Evolutionary conservation across 2,888 invertebrate species (phyloP).

Genomic region (Nesidiocoris tenuis): DNA sequence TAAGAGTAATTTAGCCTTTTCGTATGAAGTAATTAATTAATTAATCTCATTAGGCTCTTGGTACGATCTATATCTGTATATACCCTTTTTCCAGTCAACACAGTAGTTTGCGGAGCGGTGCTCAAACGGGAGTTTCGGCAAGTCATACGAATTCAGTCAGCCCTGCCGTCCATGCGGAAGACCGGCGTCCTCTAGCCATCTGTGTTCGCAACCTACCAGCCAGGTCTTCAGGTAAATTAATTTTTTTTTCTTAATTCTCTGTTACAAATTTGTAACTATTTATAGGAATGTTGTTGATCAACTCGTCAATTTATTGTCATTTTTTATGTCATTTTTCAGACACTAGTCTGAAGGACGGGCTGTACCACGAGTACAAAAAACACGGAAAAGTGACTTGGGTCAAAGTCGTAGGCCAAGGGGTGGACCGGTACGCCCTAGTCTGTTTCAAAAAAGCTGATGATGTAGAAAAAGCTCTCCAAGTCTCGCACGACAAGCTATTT

Average conservation of each 20-base stretch:
- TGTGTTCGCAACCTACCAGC: slow-evolving; percentile 88
- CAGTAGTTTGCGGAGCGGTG: slow-evolving; percentile 45
- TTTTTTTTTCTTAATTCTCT: too few species aligned
- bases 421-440: slow-evolving; percentile 89
- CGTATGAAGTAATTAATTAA: too few species aligned
- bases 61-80: too few species aligned
- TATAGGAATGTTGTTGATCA: not conserved
- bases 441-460: slow-evolving; percentile 97
- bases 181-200: slow-evolving; percentile 79
- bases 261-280: not conserved
- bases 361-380: slow-evolving; percentile 98
- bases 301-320: not conserved
- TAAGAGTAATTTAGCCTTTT: too few species aligned
- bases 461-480: slow-evolving; percentile 92
- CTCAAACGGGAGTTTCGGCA: slow-evolving; percentile 43
- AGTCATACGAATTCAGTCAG: slow-evolving; percentile 52
- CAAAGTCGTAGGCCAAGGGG: slow-evolving; percentile 86
- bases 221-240: slow-evolving; percentile 63
- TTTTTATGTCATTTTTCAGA: too few species aligned
- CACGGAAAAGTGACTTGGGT: slow-evolving; percentile 97
- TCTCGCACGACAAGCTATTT: slow-evolving; percentile 93
- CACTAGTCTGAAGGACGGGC: slow-evolving; percentile 93
- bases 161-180: slow-evolving; percentile 61
- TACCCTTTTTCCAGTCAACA: slow-evolving; percentile 45
- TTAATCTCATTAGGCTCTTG: too few species aligned